Base-by-base conservation (phyloP, 1,140 invertebrate species). In the Micrasema longulum region DNA sequence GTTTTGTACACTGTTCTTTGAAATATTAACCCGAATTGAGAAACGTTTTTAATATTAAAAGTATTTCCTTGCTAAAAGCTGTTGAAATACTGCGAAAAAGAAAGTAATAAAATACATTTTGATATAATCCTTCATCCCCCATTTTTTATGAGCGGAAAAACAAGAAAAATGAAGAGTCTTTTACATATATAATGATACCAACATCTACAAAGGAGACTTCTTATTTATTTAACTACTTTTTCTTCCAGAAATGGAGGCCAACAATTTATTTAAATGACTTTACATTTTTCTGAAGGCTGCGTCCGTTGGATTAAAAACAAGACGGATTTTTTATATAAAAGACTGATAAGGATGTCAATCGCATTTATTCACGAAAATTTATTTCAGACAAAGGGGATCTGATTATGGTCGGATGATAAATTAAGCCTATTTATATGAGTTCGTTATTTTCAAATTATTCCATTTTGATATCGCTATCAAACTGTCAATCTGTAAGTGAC, bases 251-350 rank as follows among this genome's bases (percentile, higher is more conserved):
- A n/a, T 47, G 43, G 16, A 47, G 16, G 43, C n/a, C n/a, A n/a
- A n/a, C n/a, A 47, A 47, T 47, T 47, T 47, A 47, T 47, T 47
- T 47, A 1, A 47, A 47, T 47, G 43, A 47, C 43, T 47, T 47
- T 47, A 16, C n/a, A 2, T 47, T 47, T 31, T 31, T 31, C 26
- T 31, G 26, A 31, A 31, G 26, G 26, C 26, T 31, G n/a, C 43
- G 43, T 16, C 14, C 43, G 43, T 16, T n/a, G 43, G 43, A 4
- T 3, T 16, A n/a, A 14, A 43, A 14, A 14, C n/a, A 14, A 2
- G 16, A 47, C 14, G 6, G 43, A 16, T n/a, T 16, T 47, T 47
- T 5, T 16, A 4, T 2, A 4, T 4, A 2, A 31, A 31, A 7
- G 26, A 31, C 26, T 31, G 26, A 31, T 7, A 31, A 31, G 26